Evolutionary conservation across 2,888 invertebrate genomes (phyloP), one percentile per base, ranked within the genome.

Genomic region (Ectropis crepuscularia): DNA sequence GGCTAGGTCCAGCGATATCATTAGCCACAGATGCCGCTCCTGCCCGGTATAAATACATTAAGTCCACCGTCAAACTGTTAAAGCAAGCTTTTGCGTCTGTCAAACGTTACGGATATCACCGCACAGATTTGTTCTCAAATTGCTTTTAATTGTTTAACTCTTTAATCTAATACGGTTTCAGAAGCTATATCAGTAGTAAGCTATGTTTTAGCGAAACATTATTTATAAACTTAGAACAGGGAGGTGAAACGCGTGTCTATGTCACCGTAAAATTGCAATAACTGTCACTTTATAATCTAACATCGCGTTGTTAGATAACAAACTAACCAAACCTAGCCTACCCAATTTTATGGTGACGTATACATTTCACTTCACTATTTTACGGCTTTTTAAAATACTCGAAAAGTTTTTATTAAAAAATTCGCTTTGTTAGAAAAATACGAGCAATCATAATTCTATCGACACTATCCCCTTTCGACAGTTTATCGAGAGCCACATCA

Each of bases 1-100:
- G 73, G 76, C 74, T 77, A 68, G 82, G 89, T 87, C 87, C 88
- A 80, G 87, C 86, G 85, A 87, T 91, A 91, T 93, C 92, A 92
- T 93, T 93, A 93, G 90, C 90, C 85, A 85, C 93, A 93, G 92
- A 92, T 93, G 93, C 89, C 83, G 91, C 84, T 88, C 83, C 86
- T 82, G 85, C 83, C 82, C 85, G 86, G 88, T 90, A 90, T 91
- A 92, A 91, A 91, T 91, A 92, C 91, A 90, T 91, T 90, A 90
- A 90, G 89, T 87, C 86, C 76, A 83, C 87, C 89, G 90, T 90
- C 91, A 90, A 92, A 89, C 87, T 90, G 90, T 87, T 89, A 89
- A 86, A 88, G 82, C 85, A 76, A 77, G 85, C 81, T 83, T 77
- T n/a, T n/a, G n/a, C n/a, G n/a, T n/a, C n/a, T n/a, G n/a, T n/a